phyloP scores from a whole-genome alignment of 2,113 vertebrate genomes.

The Syrrhaptes paradoxus region DNA sequence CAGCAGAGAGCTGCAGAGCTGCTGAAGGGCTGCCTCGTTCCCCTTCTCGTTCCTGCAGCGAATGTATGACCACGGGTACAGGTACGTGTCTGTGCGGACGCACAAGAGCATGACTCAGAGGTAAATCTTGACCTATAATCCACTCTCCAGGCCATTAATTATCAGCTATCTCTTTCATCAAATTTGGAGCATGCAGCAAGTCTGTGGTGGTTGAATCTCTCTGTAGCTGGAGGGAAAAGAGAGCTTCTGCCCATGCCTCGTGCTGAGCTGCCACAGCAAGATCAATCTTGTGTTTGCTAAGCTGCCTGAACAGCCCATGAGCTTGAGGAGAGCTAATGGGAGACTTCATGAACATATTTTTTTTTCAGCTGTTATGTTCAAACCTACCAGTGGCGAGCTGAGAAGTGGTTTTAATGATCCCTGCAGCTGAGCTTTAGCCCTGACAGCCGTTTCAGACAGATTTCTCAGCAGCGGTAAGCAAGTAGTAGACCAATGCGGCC shows the following conservation, averaged over 20 bases:
- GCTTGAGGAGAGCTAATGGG: neutral
- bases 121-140: neutral
- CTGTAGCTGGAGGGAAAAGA: neutral
- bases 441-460: neutral
- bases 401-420: conserved; percentile 40
- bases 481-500: neutral
- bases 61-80: neutral
- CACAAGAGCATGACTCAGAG: neutral
- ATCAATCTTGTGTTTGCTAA: conserved; percentile 28
- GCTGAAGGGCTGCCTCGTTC: neutral
- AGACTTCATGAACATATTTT: neutral
- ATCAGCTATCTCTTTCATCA: neutral
- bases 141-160: neutral
- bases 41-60: neutral
- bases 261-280: neutral
- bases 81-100: neutral
- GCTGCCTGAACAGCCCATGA: neutral
- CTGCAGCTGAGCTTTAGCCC: neutral
- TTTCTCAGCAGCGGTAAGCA: neutral
- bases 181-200: rapidly evolving
- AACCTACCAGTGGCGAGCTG: neutral
- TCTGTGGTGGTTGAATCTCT: neutral
- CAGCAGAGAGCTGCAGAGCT: neutral
- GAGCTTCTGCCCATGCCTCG: neutral
- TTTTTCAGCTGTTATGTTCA: neutral